A percentile compares a stretch with the other conserved stretches of the same genome.
These are phyloP conservation scores for Zosterops japonicus DNA, from an alignment of 2,113 vertebrate species.

Conservation along the genomic window DNA sequence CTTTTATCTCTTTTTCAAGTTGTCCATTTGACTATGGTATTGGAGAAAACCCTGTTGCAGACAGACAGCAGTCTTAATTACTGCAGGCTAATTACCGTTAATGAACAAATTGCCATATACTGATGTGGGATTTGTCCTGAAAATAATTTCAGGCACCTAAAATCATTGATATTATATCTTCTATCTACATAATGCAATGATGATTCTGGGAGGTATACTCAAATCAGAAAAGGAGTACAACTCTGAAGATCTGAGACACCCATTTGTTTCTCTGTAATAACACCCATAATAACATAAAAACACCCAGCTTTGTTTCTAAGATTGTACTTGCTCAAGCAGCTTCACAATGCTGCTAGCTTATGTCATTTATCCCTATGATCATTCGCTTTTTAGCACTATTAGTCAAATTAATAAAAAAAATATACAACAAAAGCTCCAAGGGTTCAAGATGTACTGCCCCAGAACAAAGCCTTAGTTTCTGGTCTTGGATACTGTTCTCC, in stretches of 20 bases:
- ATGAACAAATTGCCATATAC: background rate
- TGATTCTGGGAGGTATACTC: background rate
- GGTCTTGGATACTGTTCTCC: background rate
- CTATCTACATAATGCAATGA: background rate
- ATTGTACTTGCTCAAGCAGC: background rate
- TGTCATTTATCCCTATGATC: background rate
- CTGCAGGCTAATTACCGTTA: conserved; percentile 7
- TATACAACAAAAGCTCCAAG: background rate
- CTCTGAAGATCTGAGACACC: background rate
- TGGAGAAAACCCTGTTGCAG: background rate
- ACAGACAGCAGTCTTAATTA: background rate
- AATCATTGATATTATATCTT: background rate
- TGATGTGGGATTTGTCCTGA: background rate
- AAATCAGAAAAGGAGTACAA: background rate
- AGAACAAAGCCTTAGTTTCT: conserved; percentile 10
- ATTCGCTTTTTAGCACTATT: background rate
- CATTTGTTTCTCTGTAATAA: background rate
- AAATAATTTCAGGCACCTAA: background rate
- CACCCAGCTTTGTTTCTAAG: background rate
- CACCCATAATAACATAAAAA: no score
- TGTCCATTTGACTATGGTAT: background rate
- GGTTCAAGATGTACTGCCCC: background rate
- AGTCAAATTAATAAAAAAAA: background rate
- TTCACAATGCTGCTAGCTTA: background rate
- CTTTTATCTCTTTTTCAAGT: background rate